Evolutionary conservation across 2,888 invertebrate species (phyloP), one percentile per base, ranked within the genome.

Genomic region (Alcis repandata): DNA sequence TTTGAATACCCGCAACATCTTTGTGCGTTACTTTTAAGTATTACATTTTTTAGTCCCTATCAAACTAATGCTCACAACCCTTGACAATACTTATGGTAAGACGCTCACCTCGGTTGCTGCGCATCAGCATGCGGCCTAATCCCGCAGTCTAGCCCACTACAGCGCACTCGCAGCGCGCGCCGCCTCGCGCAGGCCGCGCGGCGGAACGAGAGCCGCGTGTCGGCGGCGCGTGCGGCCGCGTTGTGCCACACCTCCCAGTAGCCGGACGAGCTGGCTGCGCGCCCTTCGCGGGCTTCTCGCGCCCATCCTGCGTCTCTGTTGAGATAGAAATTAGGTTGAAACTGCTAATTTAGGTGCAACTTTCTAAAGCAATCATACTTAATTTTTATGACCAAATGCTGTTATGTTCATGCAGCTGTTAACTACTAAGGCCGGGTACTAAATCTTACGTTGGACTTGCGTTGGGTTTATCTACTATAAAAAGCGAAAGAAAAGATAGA

Each of bases 81-180:
- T n/a, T n/a, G n/a, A n/a, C n/a, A n/a, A n/a, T n/a, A n/a, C n/a
- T 20, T 22, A 33, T 11, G 17, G 17, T 22, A 27, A 51, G 41
- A 38, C 27, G 38, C 48, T 73, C 91, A 96, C 97, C 96, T 95
- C 36, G 96, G 96, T 84, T 96, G 94, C 73, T 95, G 94, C 67
- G 94, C 93, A 61, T 94, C 91, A 19, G 95, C 94, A 77, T 96
- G 95, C 0, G 96, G 96, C 72, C 96, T 86, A 70, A 96, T 94
- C 11, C 97, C 96, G 81, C 97, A 96, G 83, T 96, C 95, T 51
- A 96, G 90, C 63, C 94, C 94, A 60, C 94, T 92, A 82, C 97
- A 97, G 62, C 94, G 94, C 20, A 97, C 95, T 70, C 95, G 93
- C 32, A 96, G 92, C 1, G 96, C 95, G 67, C 95, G 94, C 54